Percentiles rank a stretch among this genome's conserved stretches.
Conservation (phyloP, 2,797 vertebrate genomes). For the Sebastes trivittatus region DNA sequence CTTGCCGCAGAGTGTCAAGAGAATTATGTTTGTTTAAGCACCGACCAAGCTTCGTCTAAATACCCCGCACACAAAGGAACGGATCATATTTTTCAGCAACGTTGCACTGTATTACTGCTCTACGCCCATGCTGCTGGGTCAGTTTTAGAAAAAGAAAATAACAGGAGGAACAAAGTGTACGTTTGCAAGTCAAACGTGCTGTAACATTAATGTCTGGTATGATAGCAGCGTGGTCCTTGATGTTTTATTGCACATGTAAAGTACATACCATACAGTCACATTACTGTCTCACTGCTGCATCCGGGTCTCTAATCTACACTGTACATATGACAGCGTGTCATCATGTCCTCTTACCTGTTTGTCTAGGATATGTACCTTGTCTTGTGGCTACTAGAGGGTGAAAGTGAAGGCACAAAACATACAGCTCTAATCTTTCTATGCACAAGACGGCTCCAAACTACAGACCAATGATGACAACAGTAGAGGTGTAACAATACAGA, state of each 20-base stretch:
- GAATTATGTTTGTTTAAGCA: slow-evolving; percentile 5
- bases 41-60: background rate
- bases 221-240: background rate
- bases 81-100: background rate
- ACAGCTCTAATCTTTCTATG: background rate
- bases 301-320: slow-evolving; percentile 20
- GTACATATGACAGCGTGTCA: slow-evolving; percentile 12
- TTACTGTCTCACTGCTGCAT: background rate
- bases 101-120: background rate
- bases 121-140: background rate
- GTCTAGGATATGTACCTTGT: slow-evolving; percentile 25
- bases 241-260: slow-evolving; percentile 4
- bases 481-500: background rate
- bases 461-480: background rate
- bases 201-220: background rate
- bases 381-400: background rate
- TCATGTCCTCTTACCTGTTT: slow-evolving; percentile 15
- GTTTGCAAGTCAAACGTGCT: background rate
- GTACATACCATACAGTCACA: background rate
- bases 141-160: background rate
- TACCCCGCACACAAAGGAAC: background rate
- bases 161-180: background rate
- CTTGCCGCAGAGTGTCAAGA: background rate
- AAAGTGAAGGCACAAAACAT: background rate
- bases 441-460: background rate